These are phyloP conservation scores for Eupithecia subumbrata DNA, from an alignment of 2,888 invertebrate species.

Conservation along the genomic window DNA sequence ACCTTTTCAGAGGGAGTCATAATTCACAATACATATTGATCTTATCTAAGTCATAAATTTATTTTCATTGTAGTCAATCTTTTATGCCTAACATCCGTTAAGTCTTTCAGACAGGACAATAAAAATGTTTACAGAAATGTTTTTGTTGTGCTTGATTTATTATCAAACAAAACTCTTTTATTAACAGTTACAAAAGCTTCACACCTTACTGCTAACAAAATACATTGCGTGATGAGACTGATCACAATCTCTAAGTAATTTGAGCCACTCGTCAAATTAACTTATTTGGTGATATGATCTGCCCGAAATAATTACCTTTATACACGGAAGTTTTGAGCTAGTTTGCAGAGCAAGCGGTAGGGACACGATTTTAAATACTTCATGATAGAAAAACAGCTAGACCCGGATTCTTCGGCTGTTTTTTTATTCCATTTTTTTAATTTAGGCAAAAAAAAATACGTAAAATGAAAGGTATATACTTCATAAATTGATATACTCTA, in stretches of 20 bases:
- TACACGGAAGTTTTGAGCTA: constrained; percentile 57
- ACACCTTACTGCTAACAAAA: constrained; percentile 31
- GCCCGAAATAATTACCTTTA: constrained; percentile 58
- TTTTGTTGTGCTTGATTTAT: constrained; percentile 11
- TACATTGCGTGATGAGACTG: constrained; percentile 59
- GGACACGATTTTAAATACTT: not conserved
- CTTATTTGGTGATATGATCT: constrained; percentile 68
- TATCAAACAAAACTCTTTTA: constrained; percentile 2
- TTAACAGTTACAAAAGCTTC: constrained; percentile 12
- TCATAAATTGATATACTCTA: too few species aligned
- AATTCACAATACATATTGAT: not conserved
- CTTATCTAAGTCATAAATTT: constrained; percentile 4
- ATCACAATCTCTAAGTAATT: constrained; percentile 59
- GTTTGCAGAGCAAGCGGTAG: constrained; percentile 14
- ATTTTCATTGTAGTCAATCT: constrained; percentile 9
- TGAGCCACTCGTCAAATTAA: constrained; percentile 66
- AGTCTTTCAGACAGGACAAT: constrained; percentile 19
- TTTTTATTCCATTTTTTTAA: not conserved
- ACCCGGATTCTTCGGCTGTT: not conserved
- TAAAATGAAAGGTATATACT: too few species aligned
- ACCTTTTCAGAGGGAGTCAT: not conserved
- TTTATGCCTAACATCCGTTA: constrained; percentile 12
- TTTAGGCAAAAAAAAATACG: too few species aligned
- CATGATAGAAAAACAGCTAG: not conserved
- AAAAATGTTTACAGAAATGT: constrained; percentile 16